phyloP scores from a whole-genome alignment of 2,888 invertebrate genomes.

The Drosophila helvetica region DNA sequence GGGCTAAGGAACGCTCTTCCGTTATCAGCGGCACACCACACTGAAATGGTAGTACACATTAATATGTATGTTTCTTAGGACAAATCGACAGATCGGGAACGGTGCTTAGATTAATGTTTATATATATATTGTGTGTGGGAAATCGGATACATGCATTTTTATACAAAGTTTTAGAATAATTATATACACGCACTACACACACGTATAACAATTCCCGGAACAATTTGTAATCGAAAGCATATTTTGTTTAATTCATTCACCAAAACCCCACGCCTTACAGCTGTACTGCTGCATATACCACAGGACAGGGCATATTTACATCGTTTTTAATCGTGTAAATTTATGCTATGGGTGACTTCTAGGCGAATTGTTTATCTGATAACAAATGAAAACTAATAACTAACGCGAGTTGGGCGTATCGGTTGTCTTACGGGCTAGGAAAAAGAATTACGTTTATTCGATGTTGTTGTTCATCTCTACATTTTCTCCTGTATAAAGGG shows the following conservation, averaged over 20 bases:
- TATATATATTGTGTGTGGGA: conserved; percentile 26
- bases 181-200: conserved; percentile 32
- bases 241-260: conserved; percentile 24
- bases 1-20: conserved; percentile 26
- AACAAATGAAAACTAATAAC: conserved; percentile 19
- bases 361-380: conserved; percentile 13
- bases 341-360: conserved; percentile 5
- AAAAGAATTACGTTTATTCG: conserved; percentile 68
- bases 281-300: conserved; percentile 25
- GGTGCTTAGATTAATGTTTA: conserved; percentile 1
- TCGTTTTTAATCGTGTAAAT: conserved; percentile 6
- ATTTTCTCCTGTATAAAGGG: conserved; percentile 98
- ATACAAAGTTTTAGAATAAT: conserved; percentile 33
- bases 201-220: conserved; percentile 45
- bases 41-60: conserved; percentile 47
- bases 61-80: conserved; percentile 17
- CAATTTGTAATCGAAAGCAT: conserved; percentile 21
- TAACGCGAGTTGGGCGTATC: conserved; percentile 30
- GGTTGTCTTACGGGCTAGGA: conserved; percentile 59
- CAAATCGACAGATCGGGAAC: conserved; percentile 1
- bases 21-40: conserved; percentile 34
- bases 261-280: conserved; percentile 26
- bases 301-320: conserved; percentile 46
- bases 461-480: conserved; percentile 78
- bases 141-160: conserved; percentile 37